Evolutionary conservation across 2,888 invertebrate species (phyloP), one percentile per base, ranked within the genome.

Genomic region (Lymantria dispar): DNA sequence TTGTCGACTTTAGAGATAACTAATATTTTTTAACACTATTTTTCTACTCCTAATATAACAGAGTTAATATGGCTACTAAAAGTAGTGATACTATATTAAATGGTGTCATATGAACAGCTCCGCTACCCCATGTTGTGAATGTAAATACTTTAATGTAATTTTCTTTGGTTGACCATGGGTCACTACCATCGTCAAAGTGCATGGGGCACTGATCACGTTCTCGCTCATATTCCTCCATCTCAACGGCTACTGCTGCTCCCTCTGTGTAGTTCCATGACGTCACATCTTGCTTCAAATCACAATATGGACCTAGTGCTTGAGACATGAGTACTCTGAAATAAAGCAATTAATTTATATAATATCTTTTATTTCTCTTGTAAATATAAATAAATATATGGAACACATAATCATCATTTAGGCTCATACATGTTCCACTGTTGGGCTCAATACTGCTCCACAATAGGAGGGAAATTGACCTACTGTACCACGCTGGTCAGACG

Each of bases 161-260:
- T 72, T 96, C 95, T 22, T 94, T 93, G 48, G 93, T 90, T 1
- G 92, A 71, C 96, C 96, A 98, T 0, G 98, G 98, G 85, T 98
- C 94, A 41, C 93, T 91, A 8, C 99, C 99, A 76, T 98, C 98
- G 74, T 99, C 98, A 76, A 98, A 99, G 79, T 96, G 95, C 97
- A 99, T 98, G 0, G 99, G 99, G 80, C 99, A 99, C 74, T 97
- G 97, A 90, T 99, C 99, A 67, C 98, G 94, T 87, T 98, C 96
- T 88, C 98, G 92, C 85, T 98, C 98, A 72, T 96, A 97, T 85
- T 98, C 99, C 62, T 95, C 94, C 94, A 99, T 96, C 73, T 96
- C 96, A 13, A 99, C 87, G 40, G 97, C 95, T 57, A 98, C 98
- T 43, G 97, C 96, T 13, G 99, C 98, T 47, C 99, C 99, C 78